Conservation (phyloP, 1,140 invertebrate species). For the Diachasmimorpha longicaudata region DNA sequence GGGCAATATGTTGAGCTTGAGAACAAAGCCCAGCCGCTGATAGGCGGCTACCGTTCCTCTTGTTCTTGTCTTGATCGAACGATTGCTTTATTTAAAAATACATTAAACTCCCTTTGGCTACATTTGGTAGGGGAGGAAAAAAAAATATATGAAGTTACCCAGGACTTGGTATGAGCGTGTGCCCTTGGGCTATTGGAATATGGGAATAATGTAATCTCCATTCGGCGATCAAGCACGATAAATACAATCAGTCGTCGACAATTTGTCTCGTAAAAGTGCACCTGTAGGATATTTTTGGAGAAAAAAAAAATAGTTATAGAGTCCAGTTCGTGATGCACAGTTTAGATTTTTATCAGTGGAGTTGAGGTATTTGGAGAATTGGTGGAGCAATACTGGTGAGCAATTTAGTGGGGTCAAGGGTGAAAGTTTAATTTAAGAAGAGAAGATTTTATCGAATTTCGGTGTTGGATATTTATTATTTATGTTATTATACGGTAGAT, state of each 20-base stretch:
- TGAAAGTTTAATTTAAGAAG: not conserved
- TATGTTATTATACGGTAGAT: no score
- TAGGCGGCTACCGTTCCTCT: not conserved
- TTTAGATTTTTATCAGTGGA: not conserved
- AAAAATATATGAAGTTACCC: not conserved
- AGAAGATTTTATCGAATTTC: no score
- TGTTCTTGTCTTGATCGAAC: constrained; percentile 39
- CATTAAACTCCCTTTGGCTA: constrained; percentile 34
- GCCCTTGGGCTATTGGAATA: constrained; percentile 27
- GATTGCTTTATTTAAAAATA: constrained; percentile 51
- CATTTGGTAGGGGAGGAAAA: not conserved
- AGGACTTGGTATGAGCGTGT: constrained; percentile 13
- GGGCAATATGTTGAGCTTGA: constrained; percentile 1
- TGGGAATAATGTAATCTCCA: constrained; percentile 49
- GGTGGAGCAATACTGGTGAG: not conserved
- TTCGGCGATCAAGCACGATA: constrained; percentile 42
- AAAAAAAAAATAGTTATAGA: constrained; percentile 1
- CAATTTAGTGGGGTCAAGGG: not conserved
- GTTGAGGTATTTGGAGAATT: not conserved
- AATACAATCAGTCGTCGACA: constrained; percentile 44
- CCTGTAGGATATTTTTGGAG: not conserved
- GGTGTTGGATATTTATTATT: no score
- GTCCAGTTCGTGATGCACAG: not conserved
- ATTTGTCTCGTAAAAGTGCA: constrained; percentile 39
- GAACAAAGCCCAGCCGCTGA: not conserved